Evolutionary conservation across 2,113 vertebrate species (phyloP).

Genomic region (Pygoscelis antarcticus): DNA sequence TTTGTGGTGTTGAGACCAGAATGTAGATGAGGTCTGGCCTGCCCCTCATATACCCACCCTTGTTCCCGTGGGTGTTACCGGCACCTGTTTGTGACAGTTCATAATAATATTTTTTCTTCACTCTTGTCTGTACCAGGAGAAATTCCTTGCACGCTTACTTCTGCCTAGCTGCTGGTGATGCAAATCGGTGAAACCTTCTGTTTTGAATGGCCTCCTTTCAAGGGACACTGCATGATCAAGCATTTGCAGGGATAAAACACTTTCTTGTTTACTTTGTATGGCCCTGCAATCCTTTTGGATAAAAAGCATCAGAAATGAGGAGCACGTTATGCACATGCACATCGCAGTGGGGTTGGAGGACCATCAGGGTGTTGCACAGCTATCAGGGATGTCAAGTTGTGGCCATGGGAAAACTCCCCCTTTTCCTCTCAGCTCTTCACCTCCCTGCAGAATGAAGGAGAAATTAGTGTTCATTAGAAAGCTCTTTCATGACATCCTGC

Average conservation of each 20-base stretch:
- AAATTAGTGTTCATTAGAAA: not conserved
- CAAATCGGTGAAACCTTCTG: not conserved
- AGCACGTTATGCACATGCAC: fast-evolving
- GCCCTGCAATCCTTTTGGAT: not conserved
- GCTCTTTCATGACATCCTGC: not conserved
- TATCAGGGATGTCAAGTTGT: not conserved
- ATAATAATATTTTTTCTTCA: not conserved
- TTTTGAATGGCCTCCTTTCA: not conserved
- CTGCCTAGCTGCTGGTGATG: not conserved
- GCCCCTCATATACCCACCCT: not conserved
- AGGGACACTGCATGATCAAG: not conserved
- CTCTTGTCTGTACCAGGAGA: not conserved
- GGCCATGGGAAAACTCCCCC: not conserved
- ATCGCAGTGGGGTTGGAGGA: not conserved
- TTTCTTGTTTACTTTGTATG: not conserved
- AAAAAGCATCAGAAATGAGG: not conserved
- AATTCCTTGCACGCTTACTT: not conserved
- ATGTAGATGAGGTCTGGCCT: not conserved
- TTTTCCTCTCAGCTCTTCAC: not conserved
- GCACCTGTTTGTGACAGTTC: not conserved
- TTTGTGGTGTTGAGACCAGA: not conserved
- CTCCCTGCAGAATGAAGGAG: not conserved
- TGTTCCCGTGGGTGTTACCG: fast-evolving
- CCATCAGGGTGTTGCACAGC: no score
- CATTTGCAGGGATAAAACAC: not conserved